phyloP scores from a whole-genome alignment of 2,113 vertebrate genomes.

The Lanius collurio region DNA sequence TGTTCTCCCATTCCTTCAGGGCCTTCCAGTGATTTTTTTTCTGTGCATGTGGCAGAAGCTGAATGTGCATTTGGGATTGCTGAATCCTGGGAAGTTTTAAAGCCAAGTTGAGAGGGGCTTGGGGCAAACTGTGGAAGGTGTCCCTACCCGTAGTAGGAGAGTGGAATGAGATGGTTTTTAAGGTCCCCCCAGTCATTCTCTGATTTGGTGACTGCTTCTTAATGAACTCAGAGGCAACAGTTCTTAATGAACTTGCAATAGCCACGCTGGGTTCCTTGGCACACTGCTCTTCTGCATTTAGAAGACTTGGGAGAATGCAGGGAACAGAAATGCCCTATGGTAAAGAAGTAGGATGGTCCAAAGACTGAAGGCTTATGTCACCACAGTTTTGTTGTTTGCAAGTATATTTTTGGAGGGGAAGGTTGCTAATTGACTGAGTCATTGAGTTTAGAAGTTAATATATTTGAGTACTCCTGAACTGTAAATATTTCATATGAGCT shows the following conservation, averaged over 20 bases:
- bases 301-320: not conserved
- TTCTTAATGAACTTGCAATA: not conserved
- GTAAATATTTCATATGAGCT: not conserved
- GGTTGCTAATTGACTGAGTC: not conserved
- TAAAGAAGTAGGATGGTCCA: not conserved
- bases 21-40: not conserved
- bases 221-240: not conserved
- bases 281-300: not conserved
- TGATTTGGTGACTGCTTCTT: not conserved
- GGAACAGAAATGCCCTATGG: not conserved
- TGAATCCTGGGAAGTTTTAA: not conserved
- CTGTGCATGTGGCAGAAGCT: not conserved
- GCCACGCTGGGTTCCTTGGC: too few relatives aligned
- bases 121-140: not conserved
- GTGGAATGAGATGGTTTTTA: not conserved
- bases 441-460: not conserved
- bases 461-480: not conserved
- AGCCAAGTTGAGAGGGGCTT: not conserved
- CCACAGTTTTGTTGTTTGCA: not conserved
- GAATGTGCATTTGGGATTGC: accelerated
- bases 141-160: not conserved
- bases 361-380: not conserved
- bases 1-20: not conserved
- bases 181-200: not conserved
- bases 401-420: not conserved